Evolutionary conservation across 1,140 invertebrate genomes (phyloP), one percentile per base, ranked within the genome.

Genomic region (Ctenoplectra terminalis): DNA sequence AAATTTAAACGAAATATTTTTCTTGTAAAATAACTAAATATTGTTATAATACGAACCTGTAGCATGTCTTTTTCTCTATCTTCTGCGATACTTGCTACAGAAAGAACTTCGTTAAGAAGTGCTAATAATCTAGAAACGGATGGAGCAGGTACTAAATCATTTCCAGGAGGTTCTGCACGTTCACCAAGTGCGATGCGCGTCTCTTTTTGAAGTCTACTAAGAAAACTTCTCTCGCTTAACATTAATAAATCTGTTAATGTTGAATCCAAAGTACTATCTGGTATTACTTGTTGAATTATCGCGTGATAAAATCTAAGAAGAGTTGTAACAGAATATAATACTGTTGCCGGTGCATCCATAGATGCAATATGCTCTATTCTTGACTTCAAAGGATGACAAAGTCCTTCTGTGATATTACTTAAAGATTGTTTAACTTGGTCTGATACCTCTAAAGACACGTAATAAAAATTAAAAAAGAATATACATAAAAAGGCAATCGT

Each of bases 341-440:
- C 95, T 69, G 98, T 95, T 58, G 98, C 95, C 89, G 97, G 96
- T 83, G 96, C 96, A 85, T 98, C 97, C 13, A 96, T 96, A 63
- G 96, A 96, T 13, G 99, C 90, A 58, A 99, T 97, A 80, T 99
- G 97, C 90, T 99, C 98, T 54, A 99, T 96, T 89, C 99, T 95
- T 11, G 98, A 97, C 94, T 98, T 98, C 4, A 99, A 94, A 17
- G 98, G 97, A 91, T 98, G 96, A 91, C 98, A 98, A 56, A 99
- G 95, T 64, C 98, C 98, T 94, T 99, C 98, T 85, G 97, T 97
- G 80, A 99, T 98, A 92, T 96, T 95, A 43, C 95, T 95, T 63
- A 97, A 91, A 20, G 96, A 95, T 82, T 95, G 94, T 74, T 95
- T 95, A 77, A 98, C 96, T 90, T 96, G 95, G 81, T 97, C 95